Conservation (phyloP, 2,113 vertebrate genomes). For the Smithornis capensis region DNA sequence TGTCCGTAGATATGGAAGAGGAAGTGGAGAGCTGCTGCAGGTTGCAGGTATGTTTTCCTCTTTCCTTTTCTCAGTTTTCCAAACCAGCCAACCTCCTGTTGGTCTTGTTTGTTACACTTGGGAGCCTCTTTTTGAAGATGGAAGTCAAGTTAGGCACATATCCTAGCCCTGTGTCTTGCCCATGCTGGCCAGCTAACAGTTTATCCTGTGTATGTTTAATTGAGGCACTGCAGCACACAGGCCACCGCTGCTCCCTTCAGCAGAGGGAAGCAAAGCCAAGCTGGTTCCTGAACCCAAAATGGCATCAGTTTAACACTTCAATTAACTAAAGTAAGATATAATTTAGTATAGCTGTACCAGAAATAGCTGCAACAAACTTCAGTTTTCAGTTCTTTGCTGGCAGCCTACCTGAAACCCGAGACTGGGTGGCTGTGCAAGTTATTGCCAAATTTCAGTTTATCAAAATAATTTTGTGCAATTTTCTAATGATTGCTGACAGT, state of each 20-base stretch:
- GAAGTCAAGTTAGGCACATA: neutral
- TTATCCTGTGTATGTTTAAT: accelerated
- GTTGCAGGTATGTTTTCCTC: conserved; percentile 81
- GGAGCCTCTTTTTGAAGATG: neutral
- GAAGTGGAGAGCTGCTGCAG: conserved; percentile 89
- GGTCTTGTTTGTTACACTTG: neutral
- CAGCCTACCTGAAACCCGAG: neutral
- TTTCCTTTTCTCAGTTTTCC: neutral
- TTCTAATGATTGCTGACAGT: neutral
- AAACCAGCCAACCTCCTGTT: neutral
- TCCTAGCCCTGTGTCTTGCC: accelerated
- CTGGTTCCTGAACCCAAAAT: accelerated
- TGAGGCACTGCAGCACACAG: neutral
- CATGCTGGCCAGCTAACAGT: accelerated
- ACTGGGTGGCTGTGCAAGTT: neutral
- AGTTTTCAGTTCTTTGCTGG: neutral
- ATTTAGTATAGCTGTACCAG: neutral
- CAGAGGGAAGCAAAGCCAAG: neutral
- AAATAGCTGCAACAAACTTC: neutral
- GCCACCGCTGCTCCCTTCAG: neutral
- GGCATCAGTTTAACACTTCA: neutral
- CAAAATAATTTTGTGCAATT: neutral
- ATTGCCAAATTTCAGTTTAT: neutral
- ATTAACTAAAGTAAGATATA: neutral
- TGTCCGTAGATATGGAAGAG: conserved; percentile 78